These are phyloP conservation scores for Branchinecta lynchi DNA, from an alignment of 1,140 invertebrate genomes.

Conservation along the genomic window DNA sequence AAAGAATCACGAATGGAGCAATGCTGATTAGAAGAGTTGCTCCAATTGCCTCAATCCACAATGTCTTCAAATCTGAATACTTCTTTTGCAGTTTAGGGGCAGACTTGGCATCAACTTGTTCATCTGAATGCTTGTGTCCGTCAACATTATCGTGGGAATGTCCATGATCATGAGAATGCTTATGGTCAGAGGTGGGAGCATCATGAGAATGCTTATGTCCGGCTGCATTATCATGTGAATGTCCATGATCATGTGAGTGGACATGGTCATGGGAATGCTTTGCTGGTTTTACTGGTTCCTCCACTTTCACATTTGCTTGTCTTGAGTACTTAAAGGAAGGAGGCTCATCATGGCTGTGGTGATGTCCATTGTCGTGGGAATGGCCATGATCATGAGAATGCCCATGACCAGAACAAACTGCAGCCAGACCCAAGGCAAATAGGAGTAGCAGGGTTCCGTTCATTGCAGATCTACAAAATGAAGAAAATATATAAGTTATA, in stretches of 20 bases:
- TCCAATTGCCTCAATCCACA: conserved; percentile 65
- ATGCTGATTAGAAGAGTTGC: conserved; percentile 85
- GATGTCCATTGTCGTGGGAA: conserved; percentile 29
- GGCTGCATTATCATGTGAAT: conserved; percentile 12
- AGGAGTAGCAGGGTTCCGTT: neutral
- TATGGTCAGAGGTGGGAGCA: conserved; percentile 27
- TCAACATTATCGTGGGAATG: conserved; percentile 18
- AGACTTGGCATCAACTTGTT: conserved; percentile 17
- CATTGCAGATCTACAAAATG: neutral
- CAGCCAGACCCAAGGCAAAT: neutral
- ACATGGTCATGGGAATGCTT: conserved; percentile 22
- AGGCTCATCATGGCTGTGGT: conserved; percentile 36
- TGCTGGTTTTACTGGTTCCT: conserved; percentile 15
- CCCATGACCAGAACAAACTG: conserved; percentile 18
- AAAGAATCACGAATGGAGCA: conserved; percentile 82
- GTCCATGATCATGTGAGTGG: conserved; percentile 27
- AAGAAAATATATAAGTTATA: neutral
- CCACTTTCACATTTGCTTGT: conserved; percentile 44
- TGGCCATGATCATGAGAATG: conserved; percentile 28
- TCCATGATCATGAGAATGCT: conserved; percentile 25
- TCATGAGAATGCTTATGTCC: conserved; percentile 11
- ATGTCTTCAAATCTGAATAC: conserved; percentile 28
- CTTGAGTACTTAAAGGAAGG: conserved; percentile 57
- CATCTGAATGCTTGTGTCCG: conserved; percentile 15
- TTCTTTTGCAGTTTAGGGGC: conserved; percentile 22